phyloP scores from a whole-genome alignment of 2,888 invertebrate genomes.

The Scaeva pyrastri region DNA sequence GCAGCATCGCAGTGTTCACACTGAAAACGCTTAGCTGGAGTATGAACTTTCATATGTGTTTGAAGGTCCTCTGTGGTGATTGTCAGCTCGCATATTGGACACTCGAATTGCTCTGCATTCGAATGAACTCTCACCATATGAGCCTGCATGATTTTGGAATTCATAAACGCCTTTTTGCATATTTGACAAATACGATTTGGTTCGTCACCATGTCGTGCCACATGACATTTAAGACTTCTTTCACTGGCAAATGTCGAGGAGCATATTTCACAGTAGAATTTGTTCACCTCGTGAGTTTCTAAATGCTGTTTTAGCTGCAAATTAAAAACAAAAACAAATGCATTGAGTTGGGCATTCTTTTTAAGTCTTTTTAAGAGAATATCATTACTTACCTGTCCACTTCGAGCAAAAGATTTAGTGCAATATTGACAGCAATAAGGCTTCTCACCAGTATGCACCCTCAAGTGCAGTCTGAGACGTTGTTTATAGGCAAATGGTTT shows the following conservation, averaged over 20 bases:
- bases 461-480: conserved; percentile 89
- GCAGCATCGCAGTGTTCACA: conserved; percentile 91
- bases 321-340: neutral
- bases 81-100: conserved; percentile 91
- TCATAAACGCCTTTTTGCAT: conserved; percentile 91
- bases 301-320: conserved; percentile 87
- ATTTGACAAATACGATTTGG: conserved; percentile 91
- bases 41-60: conserved; percentile 91
- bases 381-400: conserved; percentile 88
- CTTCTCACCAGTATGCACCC: conserved; percentile 89
- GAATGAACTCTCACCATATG: conserved; percentile 91
- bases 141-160: conserved; percentile 89
- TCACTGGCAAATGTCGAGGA: conserved; percentile 89
- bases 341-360: neutral
- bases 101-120: conserved; percentile 90
- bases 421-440: conserved; percentile 88
- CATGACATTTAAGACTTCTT: conserved; percentile 87
- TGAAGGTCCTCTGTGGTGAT: conserved; percentile 92
- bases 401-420: conserved; percentile 88
- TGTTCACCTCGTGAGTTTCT: conserved; percentile 88
- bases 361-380: neutral
- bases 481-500: conserved; percentile 91
- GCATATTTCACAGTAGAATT: conserved; percentile 89
- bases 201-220: conserved; percentile 89
- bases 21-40: conserved; percentile 89